phyloP scores from a whole-genome alignment of 2,888 invertebrate species.

The Neria commutata region DNA sequence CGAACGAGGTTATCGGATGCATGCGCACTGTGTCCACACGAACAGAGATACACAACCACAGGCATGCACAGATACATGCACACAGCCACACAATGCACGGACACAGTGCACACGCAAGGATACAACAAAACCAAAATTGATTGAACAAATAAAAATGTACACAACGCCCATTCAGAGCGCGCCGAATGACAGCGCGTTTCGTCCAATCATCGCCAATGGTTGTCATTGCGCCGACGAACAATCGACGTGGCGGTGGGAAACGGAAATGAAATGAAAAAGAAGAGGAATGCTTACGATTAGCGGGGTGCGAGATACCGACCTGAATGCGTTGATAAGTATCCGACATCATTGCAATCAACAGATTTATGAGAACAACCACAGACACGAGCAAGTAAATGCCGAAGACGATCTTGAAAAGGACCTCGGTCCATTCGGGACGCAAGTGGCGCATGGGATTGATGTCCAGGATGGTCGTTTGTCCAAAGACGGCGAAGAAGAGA shows the following conservation, averaged over 20 bases:
- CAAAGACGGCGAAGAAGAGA: constrained; percentile 97
- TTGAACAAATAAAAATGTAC: constrained; percentile 52
- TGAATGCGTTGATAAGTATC: constrained; percentile 99
- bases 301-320: constrained; percentile 70
- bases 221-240: too few relatives aligned
- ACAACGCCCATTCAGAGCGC: constrained; percentile 39
- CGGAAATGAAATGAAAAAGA: constrained; percentile 38
- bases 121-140: constrained; percentile 25
- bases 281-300: constrained; percentile 44
- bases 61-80: constrained; percentile 13
- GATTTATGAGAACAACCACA: constrained; percentile 96
- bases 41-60: constrained; percentile 20
- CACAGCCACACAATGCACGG: constrained; percentile 24
- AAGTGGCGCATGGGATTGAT: constrained; percentile 74
- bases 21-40: constrained; percentile 74
- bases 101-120: constrained; percentile 36
- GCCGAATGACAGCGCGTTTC: constrained; percentile 30
- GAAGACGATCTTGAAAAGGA: constrained; percentile 89
- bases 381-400: constrained; percentile 98
- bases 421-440: constrained; percentile 83
- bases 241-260: constrained; percentile 7
- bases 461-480: constrained; percentile 87
- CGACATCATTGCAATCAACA: constrained; percentile 99
- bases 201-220: constrained; percentile 32
- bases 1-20: constrained; percentile 91